Conservation (phyloP, 1,140 invertebrate genomes). For the Apis florea region DNA sequence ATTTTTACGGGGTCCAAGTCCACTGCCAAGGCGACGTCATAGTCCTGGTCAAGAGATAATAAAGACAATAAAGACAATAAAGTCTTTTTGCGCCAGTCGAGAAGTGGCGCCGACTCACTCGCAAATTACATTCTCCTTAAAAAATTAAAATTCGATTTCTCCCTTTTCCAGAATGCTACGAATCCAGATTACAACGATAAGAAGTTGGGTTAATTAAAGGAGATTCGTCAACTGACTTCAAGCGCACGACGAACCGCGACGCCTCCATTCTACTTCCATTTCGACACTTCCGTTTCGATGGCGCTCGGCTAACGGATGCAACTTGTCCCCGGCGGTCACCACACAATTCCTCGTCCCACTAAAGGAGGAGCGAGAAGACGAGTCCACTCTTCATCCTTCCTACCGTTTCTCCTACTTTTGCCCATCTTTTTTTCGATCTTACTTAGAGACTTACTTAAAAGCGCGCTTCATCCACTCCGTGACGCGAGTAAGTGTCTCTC, state of each 20-base stretch:
- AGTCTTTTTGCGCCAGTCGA: too few species aligned
- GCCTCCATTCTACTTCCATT: not conserved
- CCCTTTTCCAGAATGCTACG: too few species aligned
- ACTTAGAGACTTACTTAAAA: not conserved
- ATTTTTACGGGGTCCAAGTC: not conserved
- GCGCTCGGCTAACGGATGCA: not conserved
- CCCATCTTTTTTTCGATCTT: not conserved
- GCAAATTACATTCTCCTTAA: too few species aligned
- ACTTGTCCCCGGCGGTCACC: not conserved
- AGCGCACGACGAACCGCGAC: not conserved
- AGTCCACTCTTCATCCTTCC: not conserved
- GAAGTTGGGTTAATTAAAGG: too few species aligned
- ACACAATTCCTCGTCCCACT: not conserved
- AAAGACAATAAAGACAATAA: too few species aligned
- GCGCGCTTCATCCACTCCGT: not conserved
- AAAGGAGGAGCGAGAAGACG: not conserved
- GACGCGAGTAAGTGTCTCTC: not conserved
- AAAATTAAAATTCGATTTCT: too few species aligned
- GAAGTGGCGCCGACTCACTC: too few species aligned
- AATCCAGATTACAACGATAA: too few species aligned
- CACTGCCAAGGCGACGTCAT: too few species aligned
- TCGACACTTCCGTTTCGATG: not conserved
- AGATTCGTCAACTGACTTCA: conserved; percentile 28
- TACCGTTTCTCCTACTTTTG: not conserved
- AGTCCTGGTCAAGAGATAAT: too few species aligned